Evolutionary conservation across 2,888 invertebrate species (phyloP).

Genomic region (Heliconius ethilla): DNA sequence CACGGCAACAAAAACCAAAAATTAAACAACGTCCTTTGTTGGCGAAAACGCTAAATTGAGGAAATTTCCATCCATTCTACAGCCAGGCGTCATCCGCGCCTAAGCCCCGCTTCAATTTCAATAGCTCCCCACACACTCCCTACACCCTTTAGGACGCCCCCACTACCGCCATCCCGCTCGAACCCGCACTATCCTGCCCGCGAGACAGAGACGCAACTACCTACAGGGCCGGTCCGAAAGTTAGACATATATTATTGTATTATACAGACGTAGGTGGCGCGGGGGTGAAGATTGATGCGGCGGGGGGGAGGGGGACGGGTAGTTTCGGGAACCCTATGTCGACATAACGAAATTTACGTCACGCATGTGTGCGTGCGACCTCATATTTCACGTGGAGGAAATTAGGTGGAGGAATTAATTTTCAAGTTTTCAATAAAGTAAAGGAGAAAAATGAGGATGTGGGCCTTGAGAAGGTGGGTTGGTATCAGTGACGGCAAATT

Average conservation of each 20-base stretch:
- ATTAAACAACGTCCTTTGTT: conserved; percentile 81
- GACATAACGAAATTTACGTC: conserved; percentile 78
- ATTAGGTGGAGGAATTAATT: conserved; percentile 79
- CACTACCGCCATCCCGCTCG: conserved; percentile 61
- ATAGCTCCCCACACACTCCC: conserved; percentile 80
- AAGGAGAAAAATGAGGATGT: conserved; percentile 67
- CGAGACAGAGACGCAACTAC: conserved; percentile 61
- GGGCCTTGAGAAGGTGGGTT: conserved; percentile 38
- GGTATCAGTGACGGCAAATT: conserved; percentile 59
- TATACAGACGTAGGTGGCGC: conserved; percentile 79
- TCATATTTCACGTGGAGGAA: conserved; percentile 77
- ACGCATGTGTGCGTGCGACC: conserved; percentile 71
- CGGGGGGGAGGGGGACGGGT: conserved; percentile 61
- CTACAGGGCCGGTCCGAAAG: conserved; percentile 81
- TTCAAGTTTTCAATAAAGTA: conserved; percentile 78
- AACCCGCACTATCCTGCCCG: conserved; percentile 47
- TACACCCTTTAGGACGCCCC: conserved; percentile 82
- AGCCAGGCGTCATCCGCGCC: conserved; percentile 82
- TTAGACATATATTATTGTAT: conserved; percentile 83
- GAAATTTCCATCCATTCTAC: conserved; percentile 83
- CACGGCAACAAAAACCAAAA: conserved; percentile 76
- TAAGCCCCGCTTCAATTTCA: conserved; percentile 82
- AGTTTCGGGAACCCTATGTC: conserved; percentile 80
- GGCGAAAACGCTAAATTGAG: conserved; percentile 82
- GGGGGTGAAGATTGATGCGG: conserved; percentile 80